Evolutionary conservation across 1,140 invertebrate species (phyloP), one percentile per base, ranked within the genome.

Genomic region (Drosophila auraria): DNA sequence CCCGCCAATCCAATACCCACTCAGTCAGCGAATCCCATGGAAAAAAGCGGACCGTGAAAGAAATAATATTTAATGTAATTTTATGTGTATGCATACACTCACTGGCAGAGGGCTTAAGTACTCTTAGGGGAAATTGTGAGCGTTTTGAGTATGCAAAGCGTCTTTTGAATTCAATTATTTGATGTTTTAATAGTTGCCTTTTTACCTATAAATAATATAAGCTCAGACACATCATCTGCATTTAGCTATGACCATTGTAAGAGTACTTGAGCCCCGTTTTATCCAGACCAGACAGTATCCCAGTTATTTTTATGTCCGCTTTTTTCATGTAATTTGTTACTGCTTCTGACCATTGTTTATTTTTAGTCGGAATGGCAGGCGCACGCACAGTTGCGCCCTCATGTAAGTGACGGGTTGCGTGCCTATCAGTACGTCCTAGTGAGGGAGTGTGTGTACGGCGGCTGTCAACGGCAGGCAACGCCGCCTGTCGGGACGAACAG

Each of bases 61-160:
- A 54, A 76, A 63, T 70, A 78, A 86, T 86, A 82, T 87, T 73
- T 62, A 75, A 80, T 78, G 61, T 74, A 78, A 83, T 87, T 83
- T 69, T 62, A 73, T 73, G 70, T 51, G 42, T 23, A 61, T 64
- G 42, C 17, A 63, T 40, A 12, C 33, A 33, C n/a, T n/a, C 44
- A 9, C 20, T 38, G 54, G 30, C 47, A 53, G 11, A n/a, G 25
- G 38, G 20, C 38, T 73, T 72, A 40, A 73, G 54, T 61, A 53
- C 70, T 73, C 38, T 73, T 44, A 14, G 23, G 36, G 69, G 42
- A 49, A 49, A 57, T 36, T 44, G 12, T n/a, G 7, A 14, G 14
- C 30, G 2, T 72, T 44, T 72, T 27, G 3, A n/a, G 17, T 53
- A 73, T 27, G 30, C 36, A 59, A 70, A 71, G 27, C 36, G 23